Percentiles rank a stretch among this genome's conserved stretches.
phyloP scores from a whole-genome alignment of 1,140 invertebrate genomes.

The Aphaenogaster floridana region DNA sequence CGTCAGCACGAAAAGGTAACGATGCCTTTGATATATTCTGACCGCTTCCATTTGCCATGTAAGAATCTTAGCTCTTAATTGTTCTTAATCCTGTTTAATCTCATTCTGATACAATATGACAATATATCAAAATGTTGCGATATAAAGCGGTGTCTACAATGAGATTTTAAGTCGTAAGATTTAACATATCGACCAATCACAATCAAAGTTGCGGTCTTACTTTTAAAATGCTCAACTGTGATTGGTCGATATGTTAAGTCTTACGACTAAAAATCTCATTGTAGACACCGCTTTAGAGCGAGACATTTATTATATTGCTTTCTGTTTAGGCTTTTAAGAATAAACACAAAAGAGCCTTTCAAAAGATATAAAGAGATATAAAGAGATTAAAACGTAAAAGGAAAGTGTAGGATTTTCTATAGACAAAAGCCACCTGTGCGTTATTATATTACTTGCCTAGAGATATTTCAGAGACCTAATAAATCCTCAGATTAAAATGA shows the following conservation, averaged over 20 bases:
- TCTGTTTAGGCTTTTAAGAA: not conserved
- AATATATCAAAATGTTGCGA: not conserved
- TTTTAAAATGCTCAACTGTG: too few species aligned
- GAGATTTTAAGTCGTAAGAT: too few species aligned
- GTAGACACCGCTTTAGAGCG: too few species aligned
- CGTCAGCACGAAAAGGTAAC: not conserved
- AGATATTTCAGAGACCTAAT: not conserved
- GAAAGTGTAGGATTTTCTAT: too few species aligned
- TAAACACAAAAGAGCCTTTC: not conserved
- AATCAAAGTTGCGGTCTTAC: too few species aligned
- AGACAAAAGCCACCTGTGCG: not conserved
- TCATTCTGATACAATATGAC: not conserved
- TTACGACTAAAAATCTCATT: too few species aligned
- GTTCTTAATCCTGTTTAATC: conserved; percentile 19
- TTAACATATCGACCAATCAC: too few species aligned
- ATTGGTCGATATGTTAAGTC: too few species aligned
- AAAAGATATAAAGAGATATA: not conserved
- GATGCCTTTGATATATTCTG: conserved; percentile 18
- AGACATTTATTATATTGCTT: not conserved
- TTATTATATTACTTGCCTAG: conserved; percentile 12
- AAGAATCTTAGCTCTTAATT: not conserved
- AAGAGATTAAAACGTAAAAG: conserved; percentile 1
- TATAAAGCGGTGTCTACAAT: too few species aligned
- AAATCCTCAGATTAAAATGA: conserved; percentile 40
- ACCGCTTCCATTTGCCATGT: not conserved